phyloP scores from a whole-genome alignment of 2,888 invertebrate species.

The Pyrrhia umbra region DNA sequence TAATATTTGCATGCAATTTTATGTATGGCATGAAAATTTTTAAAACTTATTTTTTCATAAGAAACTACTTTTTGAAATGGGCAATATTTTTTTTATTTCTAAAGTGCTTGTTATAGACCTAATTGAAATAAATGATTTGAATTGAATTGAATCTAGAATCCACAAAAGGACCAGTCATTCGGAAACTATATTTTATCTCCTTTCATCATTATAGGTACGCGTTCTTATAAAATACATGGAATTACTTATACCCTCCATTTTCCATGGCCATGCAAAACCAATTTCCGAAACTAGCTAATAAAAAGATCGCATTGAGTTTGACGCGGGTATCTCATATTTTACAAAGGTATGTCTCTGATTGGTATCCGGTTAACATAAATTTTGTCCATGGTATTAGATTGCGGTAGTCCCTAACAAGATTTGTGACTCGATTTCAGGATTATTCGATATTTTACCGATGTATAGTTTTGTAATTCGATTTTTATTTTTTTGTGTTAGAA shows the following conservation, averaged over 20 bases:
- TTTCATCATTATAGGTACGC: neutral
- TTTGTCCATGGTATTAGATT: conserved; percentile 61
- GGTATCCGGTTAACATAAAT: conserved; percentile 71
- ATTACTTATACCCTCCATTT: conserved; percentile 41
- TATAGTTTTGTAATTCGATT: conserved; percentile 59
- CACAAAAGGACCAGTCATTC: neutral
- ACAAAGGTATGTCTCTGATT: conserved; percentile 68
- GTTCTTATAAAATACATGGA: conserved; percentile 23
- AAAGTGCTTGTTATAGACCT: too few relatives aligned
- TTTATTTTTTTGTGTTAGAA: conserved; percentile 29
- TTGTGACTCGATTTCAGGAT: conserved; percentile 62
- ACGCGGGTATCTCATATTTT: conserved; percentile 68
- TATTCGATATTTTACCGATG: conserved; percentile 58
- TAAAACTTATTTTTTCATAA: too few relatives aligned
- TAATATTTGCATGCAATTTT: too few relatives aligned
- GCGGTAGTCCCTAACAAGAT: conserved; percentile 65
- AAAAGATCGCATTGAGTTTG: conserved; percentile 62
- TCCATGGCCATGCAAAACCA: conserved; percentile 50
- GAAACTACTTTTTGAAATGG: too few relatives aligned
- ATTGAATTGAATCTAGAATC: too few relatives aligned
- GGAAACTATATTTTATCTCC: neutral
- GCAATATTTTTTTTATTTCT: too few relatives aligned
- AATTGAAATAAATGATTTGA: too few relatives aligned
- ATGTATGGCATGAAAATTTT: too few relatives aligned
- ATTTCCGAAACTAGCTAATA: conserved; percentile 64